Evolutionary conservation across 2,113 vertebrate genomes (phyloP), one percentile per base, ranked within the genome.

Genomic region (Cavia aperea): DNA sequence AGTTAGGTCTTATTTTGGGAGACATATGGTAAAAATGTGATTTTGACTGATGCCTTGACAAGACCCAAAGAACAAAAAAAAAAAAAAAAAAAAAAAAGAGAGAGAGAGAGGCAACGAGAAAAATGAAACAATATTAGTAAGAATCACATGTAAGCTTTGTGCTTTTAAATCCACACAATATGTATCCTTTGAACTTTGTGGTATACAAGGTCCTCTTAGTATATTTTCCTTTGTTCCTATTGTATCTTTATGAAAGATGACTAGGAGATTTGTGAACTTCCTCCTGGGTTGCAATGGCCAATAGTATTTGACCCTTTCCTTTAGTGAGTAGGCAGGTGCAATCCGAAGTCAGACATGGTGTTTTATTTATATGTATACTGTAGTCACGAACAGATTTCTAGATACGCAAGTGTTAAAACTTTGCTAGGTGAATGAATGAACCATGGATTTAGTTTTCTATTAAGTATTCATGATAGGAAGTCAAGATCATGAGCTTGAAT

Each of bases 61-160:
- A 94, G 54, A 72, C 15, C 18, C 83, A 89, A 92, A 78, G 56
- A 77, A 88, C 49, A 81, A 77, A 86, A 54, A 23, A 86, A 92
- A 39, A 8, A 29, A 6, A 3, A 33, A 54, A 7, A 51, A 51
- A 51, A 51, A 10, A 51, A 10, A 51, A 51, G 10, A 51, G 49
- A 51, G 49, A 51, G 49, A 51, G 6, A 51, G 6, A 29, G 3
- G 21, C 6, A 19, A 23, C 13, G 4, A 23, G 10, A 60, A 68
- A 39, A 51, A 31, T 19, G 77, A 94, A 4, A 60, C 21, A 58
- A 49, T 73, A 13, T 85, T 65, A 88, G 31, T 60, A 51, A 88
- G 21, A 70, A 66, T 19, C 18, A n/a, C 14, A 56, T 1, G 1
- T 89, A 70, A 33, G 58, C 43, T 90, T 82, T 68, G 81, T 90